These are phyloP conservation scores for Lasiurus borealis DNA, from an alignment of 2,113 vertebrate species.

Conservation along the genomic window DNA sequence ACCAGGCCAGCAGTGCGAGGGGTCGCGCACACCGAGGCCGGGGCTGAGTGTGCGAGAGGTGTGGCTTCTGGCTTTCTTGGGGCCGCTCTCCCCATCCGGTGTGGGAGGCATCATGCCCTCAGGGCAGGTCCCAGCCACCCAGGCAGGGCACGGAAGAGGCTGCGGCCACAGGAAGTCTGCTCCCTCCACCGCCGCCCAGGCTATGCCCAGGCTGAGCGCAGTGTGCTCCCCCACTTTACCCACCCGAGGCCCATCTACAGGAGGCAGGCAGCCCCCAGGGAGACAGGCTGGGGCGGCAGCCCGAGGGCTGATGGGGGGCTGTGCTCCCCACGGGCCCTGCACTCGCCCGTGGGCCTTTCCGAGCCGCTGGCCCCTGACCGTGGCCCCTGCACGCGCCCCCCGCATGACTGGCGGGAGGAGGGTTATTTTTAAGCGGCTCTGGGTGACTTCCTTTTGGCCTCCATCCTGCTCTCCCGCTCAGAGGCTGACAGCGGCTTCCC, in stretches of 20 bases:
- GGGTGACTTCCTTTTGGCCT: constrained; percentile 72
- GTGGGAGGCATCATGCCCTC: no score
- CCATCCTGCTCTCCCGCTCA: not conserved
- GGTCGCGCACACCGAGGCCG: rapidly evolving
- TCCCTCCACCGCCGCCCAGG: no score
- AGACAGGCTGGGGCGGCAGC: constrained; percentile 22
- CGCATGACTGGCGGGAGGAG: not conserved
- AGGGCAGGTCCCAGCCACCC: not conserved
- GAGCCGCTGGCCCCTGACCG: not conserved
- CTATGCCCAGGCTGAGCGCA: no score
- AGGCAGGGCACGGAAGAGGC: rapidly evolving
- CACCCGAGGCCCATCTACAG: constrained; percentile 19
- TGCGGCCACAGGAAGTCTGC: not conserved
- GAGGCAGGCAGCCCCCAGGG: constrained; percentile 82
- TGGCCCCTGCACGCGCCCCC: not conserved
- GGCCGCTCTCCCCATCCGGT: not conserved
- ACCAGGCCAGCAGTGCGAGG: no score
- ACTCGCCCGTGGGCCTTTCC: not conserved
- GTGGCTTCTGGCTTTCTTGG: not conserved
- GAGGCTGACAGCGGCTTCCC: constrained; percentile 41
- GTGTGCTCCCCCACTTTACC: not conserved
- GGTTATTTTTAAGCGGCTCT: constrained; percentile 69
- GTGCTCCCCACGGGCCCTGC: not conserved
- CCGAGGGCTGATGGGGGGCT: constrained; percentile 44
- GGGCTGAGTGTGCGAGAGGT: not conserved